These are phyloP conservation scores for Sander lucioperca DNA, from an alignment of 2,113 vertebrate genomes.

Conservation along the genomic window DNA sequence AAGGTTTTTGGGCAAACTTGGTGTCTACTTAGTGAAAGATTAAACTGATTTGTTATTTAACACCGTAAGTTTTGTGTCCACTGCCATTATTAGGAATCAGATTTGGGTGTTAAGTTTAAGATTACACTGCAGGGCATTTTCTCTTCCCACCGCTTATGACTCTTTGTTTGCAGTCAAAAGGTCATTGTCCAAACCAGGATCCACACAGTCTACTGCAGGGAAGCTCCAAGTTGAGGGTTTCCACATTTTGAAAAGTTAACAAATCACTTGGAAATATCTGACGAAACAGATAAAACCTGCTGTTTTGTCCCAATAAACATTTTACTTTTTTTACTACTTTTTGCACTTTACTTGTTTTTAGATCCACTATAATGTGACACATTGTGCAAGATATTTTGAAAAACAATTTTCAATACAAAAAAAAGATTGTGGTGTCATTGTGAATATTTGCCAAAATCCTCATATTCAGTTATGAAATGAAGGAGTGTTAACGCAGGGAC, in stretches of 20 bases:
- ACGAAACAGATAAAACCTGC: not conserved
- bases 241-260: not conserved
- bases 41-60: not conserved
- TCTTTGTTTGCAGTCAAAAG: constrained; percentile 12
- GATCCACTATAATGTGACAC: not conserved
- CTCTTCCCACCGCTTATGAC: not conserved
- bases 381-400: not conserved
- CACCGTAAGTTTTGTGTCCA: not conserved
- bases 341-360: not conserved
- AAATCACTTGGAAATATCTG: not conserved
- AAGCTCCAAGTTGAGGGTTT: not conserved
- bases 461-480: not conserved
- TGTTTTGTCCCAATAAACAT: not conserved
- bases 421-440: not conserved
- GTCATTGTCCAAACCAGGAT: not conserved
- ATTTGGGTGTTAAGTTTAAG: not conserved
- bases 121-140: not conserved
- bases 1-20: not conserved
- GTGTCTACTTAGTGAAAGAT: not conserved
- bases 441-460: not conserved
- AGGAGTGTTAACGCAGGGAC: not conserved
- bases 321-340: too few species aligned
- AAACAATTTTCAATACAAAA: not conserved
- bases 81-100: not conserved
- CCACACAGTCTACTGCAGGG: not conserved